phyloP scores from a whole-genome alignment of 2,797 vertebrate genomes.

The Bradypodion pumilum region DNA sequence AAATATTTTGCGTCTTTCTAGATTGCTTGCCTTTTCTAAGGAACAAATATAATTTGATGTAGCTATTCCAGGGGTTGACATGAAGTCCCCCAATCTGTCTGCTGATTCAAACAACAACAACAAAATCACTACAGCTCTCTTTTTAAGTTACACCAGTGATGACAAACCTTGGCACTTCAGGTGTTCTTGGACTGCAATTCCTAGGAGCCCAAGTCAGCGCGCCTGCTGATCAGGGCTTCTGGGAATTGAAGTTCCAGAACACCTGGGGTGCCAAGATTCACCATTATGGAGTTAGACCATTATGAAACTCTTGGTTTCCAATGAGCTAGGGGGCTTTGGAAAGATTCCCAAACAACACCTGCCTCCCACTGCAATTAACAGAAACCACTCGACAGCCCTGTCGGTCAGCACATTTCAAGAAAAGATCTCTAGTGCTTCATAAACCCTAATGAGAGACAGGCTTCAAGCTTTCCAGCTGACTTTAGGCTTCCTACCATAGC shows the following conservation, averaged over 20 bases:
- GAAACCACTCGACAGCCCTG: background rate
- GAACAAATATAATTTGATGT: background rate
- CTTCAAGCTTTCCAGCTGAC: slow-evolving; percentile 24
- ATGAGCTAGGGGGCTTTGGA: background rate
- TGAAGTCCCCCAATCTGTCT: background rate
- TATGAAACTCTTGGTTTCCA: background rate
- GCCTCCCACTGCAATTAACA: slow-evolving; percentile 7
- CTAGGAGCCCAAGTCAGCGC: too few relatives aligned
- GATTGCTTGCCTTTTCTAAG: background rate
- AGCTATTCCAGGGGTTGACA: background rate
- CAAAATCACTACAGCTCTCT: too few relatives aligned
- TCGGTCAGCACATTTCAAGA: slow-evolving; percentile 9
- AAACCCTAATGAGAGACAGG: slow-evolving; percentile 39
- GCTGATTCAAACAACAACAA: background rate
- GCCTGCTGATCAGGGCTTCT: too few relatives aligned
- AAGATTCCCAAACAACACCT: background rate
- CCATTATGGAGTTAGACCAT: too few relatives aligned
- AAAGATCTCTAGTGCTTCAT: slow-evolving; percentile 28
- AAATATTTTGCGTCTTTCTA: background rate
- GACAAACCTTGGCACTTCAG: too few relatives aligned
- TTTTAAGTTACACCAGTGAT: too few relatives aligned
- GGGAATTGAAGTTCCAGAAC: too few relatives aligned
- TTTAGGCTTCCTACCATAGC: background rate
- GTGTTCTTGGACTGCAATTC: too few relatives aligned
- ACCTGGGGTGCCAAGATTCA: too few relatives aligned